These are phyloP conservation scores for Hippocampus zosterae DNA, from an alignment of 2,113 vertebrate species.

Conservation along the genomic window DNA sequence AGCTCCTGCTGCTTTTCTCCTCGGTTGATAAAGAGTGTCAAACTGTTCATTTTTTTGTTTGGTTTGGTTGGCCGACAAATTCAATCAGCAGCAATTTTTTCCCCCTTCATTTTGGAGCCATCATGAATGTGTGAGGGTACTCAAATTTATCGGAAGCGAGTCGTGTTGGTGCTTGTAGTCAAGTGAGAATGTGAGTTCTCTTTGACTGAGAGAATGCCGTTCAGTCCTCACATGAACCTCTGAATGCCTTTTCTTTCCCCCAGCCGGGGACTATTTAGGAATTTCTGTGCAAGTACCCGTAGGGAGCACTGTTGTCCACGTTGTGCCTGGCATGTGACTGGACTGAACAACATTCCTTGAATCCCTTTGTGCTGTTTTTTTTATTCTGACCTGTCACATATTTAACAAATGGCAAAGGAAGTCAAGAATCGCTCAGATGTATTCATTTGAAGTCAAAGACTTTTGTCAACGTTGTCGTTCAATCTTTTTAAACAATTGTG, in stretches of 20 bases:
- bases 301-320: constrained; percentile 67
- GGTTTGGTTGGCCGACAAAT: not conserved
- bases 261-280: not conserved
- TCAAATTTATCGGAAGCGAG: not conserved
- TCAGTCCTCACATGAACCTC: not conserved
- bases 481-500: not conserved
- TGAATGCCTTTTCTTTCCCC: not conserved
- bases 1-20: constrained; percentile 31
- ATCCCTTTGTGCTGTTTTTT: not conserved
- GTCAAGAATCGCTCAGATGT: not conserved
- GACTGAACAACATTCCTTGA: constrained; percentile 21
- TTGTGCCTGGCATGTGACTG: constrained; percentile 41
- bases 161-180: not conserved
- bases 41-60: not conserved
- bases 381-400: not conserved
- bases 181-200: not conserved
- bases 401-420: not conserved
- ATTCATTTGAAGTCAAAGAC: not conserved
- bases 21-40: not conserved
- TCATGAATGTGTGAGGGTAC: not conserved
- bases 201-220: not conserved
- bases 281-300: not conserved
- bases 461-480: not conserved
- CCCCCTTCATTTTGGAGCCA: not conserved
- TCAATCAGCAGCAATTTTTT: not conserved